Evolutionary conservation across 1,140 invertebrate species (phyloP).

Genomic region (Drosophila sp.): DNA sequence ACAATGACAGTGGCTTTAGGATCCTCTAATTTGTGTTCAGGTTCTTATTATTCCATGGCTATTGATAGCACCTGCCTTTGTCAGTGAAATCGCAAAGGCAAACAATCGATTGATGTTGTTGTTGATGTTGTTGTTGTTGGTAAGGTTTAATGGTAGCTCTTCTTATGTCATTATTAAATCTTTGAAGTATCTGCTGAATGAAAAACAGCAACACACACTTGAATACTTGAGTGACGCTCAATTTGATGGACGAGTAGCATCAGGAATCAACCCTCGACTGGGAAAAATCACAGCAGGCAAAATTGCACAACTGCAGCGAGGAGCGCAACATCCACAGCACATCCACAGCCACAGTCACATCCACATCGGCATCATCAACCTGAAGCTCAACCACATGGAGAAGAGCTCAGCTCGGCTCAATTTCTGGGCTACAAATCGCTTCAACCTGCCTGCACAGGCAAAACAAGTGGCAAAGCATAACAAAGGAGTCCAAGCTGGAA

Average conservation of each 20-base stretch:
- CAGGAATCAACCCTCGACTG: constrained; percentile 62
- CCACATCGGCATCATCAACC: constrained; percentile 25
- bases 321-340: background rate
- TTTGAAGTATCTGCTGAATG: constrained; percentile 67
- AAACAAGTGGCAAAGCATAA: constrained; percentile 58
- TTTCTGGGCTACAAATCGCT: constrained; percentile 52
- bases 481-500: constrained; percentile 65
- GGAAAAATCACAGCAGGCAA: constrained; percentile 77
- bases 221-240: constrained; percentile 79
- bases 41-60: constrained; percentile 23
- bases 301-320: constrained; percentile 65
- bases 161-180: constrained; percentile 83
- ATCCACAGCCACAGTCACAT: background rate
- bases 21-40: constrained; percentile 61
- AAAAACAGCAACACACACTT: constrained; percentile 71
- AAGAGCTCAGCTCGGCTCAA: constrained; percentile 17
- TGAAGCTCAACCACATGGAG: constrained; percentile 34
- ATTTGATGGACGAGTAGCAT: constrained; percentile 69
- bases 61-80: constrained; percentile 56
- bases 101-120: constrained; percentile 31
- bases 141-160: constrained; percentile 65
- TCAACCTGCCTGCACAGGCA: constrained; percentile 49
- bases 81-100: constrained; percentile 61
- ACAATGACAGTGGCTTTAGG: constrained; percentile 25
- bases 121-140: constrained; percentile 19